Percentiles rank a stretch among this genome's conserved stretches.
These are phyloP conservation scores for Eilema sororculum DNA, from an alignment of 2,888 invertebrate species.

Conservation along the genomic window DNA sequence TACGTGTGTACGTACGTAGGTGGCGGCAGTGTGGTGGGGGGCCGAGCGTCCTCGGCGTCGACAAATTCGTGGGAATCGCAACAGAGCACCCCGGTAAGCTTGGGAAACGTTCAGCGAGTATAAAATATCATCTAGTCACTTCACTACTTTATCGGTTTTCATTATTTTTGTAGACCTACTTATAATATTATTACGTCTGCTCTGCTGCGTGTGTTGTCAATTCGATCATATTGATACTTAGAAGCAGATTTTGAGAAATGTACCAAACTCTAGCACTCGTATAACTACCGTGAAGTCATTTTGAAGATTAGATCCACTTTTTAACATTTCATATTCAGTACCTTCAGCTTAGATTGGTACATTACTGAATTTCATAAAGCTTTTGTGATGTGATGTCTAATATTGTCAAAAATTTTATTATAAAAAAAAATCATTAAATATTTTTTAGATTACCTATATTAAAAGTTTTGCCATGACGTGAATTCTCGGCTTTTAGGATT, in stretches of 20 bases:
- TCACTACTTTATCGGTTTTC: conserved; percentile 80
- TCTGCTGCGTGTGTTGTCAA: conserved; percentile 86
- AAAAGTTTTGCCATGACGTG: conserved; percentile 49
- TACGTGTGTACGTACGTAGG: conserved; percentile 83
- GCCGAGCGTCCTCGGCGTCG: conserved; percentile 74
- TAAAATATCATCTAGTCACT: conserved; percentile 73
- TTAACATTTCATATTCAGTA: conserved; percentile 8
- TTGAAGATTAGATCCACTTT: background rate
- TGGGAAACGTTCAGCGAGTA: conserved; percentile 74
- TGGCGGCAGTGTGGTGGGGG: conserved; percentile 82
- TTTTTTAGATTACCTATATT: conserved; percentile 56
- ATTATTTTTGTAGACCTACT: conserved; percentile 82
- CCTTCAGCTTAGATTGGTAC: conserved; percentile 66
- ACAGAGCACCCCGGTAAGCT: conserved; percentile 83
- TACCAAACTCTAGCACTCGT: conserved; percentile 62
- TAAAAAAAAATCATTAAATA: conserved; percentile 57
- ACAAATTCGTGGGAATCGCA: conserved; percentile 79
- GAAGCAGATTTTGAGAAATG: conserved; percentile 80
- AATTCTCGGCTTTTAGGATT: conserved; percentile 54
- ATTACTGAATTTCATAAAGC: conserved; percentile 78
- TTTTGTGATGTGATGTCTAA: conserved; percentile 86
- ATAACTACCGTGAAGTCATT: background rate
- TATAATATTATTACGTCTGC: conserved; percentile 80
- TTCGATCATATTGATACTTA: conserved; percentile 79
- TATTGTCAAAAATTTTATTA: conserved; percentile 58